Evolutionary conservation across 2,797 vertebrate species (phyloP).

Genomic region (Leucoraja ocellata): DNA sequence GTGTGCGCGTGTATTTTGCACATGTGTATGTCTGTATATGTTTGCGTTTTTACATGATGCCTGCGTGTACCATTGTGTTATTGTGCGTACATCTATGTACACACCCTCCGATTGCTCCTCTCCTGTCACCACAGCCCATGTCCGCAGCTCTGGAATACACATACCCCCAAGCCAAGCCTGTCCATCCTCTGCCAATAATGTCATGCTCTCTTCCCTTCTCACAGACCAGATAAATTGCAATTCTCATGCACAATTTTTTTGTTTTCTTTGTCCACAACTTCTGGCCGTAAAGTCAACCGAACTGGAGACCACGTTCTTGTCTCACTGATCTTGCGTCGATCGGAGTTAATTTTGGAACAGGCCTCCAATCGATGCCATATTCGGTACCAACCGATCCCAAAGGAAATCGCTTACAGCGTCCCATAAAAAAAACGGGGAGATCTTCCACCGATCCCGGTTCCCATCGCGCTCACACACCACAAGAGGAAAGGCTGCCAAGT

Average conservation of each 20-base stretch:
- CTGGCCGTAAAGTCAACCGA: neutral
- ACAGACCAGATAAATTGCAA: neutral
- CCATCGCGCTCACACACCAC: neutral
- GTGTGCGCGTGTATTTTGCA: too few species aligned
- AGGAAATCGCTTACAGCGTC: neutral
- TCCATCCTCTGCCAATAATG: neutral
- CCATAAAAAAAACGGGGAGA: neutral
- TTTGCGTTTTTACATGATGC: too few species aligned
- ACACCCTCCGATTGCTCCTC: neutral
- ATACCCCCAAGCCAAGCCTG: neutral
- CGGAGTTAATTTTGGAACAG: neutral
- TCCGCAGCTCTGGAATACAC: conserved; percentile 5
- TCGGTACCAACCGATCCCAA: neutral
- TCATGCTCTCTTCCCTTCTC: neutral
- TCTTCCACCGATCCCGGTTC: neutral
- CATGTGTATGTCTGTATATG: too few species aligned
- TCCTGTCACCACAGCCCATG: neutral
- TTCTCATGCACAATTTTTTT: neutral
- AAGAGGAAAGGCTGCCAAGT: neutral
- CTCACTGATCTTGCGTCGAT: neutral
- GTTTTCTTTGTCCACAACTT: neutral
- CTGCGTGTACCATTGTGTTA: neutral
- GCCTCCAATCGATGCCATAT: neutral
- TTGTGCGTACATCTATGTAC: neutral
- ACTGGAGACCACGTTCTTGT: neutral